Base-by-base conservation (phyloP, 2,888 invertebrate species). In the Drosophila paracracens region DNA sequence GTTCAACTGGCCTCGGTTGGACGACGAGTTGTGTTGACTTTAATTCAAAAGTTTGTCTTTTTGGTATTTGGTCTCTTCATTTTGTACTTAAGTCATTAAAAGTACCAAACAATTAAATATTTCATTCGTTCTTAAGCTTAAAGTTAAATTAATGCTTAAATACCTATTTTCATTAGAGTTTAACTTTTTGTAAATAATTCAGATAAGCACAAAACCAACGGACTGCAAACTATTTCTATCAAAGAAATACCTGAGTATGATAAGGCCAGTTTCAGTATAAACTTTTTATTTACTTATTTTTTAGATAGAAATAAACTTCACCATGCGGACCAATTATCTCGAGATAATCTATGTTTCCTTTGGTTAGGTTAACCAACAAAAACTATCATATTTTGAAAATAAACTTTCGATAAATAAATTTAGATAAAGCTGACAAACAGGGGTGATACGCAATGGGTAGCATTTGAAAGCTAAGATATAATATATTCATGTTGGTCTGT, bases 401-500 rank as follows among this genome's bases (percentile, higher is more conserved):
- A 56, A 27, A 50, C 11, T 38, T 11, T 27, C 13, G 6, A n/a
- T 13, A 38, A 29, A 40, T 36, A 29, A 29, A n/a, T 21, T 3
- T n/a, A 10, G 4, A 31, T 29, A 40, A 21, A 16, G 1, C 13
- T 18, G 25, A 21, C 7, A 21, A 18, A 4, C 36, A n/a, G 0
- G n/a, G n/a, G 13, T 27, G 18, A 36, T 36, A 18, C 4, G 6
- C 11, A 21, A 13, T 56, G 38, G 36, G 11, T n/a, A 56, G 29
- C 29, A 29, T 27, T 18, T n/a, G 6, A 31, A 8, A 21, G 21
- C 38, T 29, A 7, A 21, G 16, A n/a, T 38, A 29, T 25, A 43
- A 73, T 40, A 54, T 58, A 50, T 36, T 57, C 29, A n/a, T 56
- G 16, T 31, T 43, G 13, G 1, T 38, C 16, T 11, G 21, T 29